Conservation (phyloP, 2,797 vertebrate species). For the Cryptoprocta ferox region DNA sequence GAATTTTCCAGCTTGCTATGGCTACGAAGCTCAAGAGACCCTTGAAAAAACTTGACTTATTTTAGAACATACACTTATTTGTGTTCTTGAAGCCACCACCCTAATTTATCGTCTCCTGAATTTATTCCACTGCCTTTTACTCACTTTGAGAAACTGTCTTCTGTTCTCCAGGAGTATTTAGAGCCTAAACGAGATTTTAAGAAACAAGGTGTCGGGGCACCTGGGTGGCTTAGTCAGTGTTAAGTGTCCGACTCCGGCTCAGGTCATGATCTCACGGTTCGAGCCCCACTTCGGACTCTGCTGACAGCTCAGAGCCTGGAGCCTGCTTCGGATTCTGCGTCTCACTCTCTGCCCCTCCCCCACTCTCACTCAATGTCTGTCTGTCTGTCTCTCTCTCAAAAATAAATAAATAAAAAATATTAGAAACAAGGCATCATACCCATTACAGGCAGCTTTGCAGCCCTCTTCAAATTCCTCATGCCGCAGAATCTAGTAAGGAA, state of each 20-base stretch:
- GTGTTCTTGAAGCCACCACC: neutral
- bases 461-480: slow-evolving; percentile 99
- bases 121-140: neutral
- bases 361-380: too few relatives aligned
- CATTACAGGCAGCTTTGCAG: slow-evolving; percentile 97
- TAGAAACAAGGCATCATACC: slow-evolving; percentile 86
- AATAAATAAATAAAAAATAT: too few relatives aligned
- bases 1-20: neutral
- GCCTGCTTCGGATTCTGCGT: too few relatives aligned
- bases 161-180: neutral
- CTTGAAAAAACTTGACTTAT: neutral
- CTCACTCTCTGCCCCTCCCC: too few relatives aligned
- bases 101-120: neutral
- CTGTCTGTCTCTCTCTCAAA: too few relatives aligned
- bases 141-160: slow-evolving; percentile 44
- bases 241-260: too few relatives aligned
- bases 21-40: neutral
- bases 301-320: too few relatives aligned
- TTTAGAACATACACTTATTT: neutral
- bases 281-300: too few relatives aligned
- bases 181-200: neutral
- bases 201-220: neutral
- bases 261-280: too few relatives aligned
- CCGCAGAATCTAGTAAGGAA: slow-evolving; percentile 87
- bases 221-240: too few relatives aligned